Evolutionary conservation across 2,797 vertebrate species (phyloP), one percentile per base, ranked within the genome.

Genomic region (Galago senegalensis): DNA sequence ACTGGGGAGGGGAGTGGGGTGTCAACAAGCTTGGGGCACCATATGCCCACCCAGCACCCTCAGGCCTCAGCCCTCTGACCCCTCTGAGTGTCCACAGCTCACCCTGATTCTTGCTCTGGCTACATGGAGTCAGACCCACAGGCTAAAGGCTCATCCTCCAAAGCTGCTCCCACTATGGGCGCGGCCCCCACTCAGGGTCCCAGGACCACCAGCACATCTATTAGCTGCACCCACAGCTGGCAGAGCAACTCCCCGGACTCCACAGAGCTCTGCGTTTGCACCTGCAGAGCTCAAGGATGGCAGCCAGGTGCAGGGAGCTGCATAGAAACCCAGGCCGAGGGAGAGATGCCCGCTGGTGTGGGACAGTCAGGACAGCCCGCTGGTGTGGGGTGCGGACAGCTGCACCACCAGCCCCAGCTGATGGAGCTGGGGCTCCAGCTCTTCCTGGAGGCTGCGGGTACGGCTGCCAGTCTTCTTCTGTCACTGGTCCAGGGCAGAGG

Each of bases 1-100:
- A n/a, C 7, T 60, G 53, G 27, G 27, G 23, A 49, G 17, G 5
- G 43, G 1, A 16, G 25, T 7, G 0, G 0, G 20, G 40, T 1
- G 1, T 49, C 3, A 18, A 49, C 7, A 31, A 76, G 61, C 31
- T 4, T 0, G 2, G 27, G 31, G 49, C 29, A 5, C 25, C 16
- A 2, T 27, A 4, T 3, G 5, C 20, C 53, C 67, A 37, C 61
- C 16, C 40, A 56, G n/a, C 7, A 58, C 31, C 25, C 4, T 2
- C 34, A 43, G 37, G 29, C 2, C 2, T 31, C 18, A 0, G 0
- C 21, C 56, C 65, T 49, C 60, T 3, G 5, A 34, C 18, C 60
- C 4, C 53, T 2, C 11, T 8, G 12, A 23, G 0, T 5, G 69
- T 43, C 43, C 20, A 12, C 9, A 17, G n/a, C 31, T n/a, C 25